Conservation (phyloP, 2,113 vertebrate genomes). For the Jaculus jaculus region DNA sequence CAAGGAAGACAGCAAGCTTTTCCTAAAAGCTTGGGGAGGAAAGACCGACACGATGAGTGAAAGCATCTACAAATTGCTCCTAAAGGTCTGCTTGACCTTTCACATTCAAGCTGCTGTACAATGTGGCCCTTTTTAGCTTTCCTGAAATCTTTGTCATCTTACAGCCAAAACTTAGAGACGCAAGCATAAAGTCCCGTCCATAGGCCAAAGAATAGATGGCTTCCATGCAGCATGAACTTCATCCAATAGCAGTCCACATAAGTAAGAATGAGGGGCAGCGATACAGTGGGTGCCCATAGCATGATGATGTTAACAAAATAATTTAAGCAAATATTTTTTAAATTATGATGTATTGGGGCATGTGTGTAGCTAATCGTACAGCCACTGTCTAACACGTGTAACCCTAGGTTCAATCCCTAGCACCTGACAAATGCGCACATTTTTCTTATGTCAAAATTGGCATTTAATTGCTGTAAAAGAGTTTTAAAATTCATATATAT, state of each 20-base stretch:
- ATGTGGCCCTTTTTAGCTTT: background rate
- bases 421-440: background rate
- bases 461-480: background rate
- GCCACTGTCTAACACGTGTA: background rate
- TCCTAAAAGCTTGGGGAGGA: background rate
- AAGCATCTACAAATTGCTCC: background rate
- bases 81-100: constrained; percentile 46
- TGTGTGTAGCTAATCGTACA: no score
- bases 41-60: background rate
- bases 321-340: background rate
- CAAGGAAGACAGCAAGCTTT: background rate
- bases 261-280: no score
- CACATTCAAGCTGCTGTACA: background rate
- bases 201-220: background rate
- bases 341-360: background rate
- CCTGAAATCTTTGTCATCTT: background rate
- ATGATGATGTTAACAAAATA: background rate
- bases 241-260: background rate
- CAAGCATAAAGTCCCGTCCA: background rate
- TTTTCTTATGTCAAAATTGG: background rate
- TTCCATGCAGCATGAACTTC: background rate
- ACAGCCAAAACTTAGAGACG: background rate
- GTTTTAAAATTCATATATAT: background rate
- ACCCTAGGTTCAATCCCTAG: background rate
- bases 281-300: background rate